Percentiles rank a stretch among this genome's conserved stretches.
These are phyloP conservation scores for Embidobia sp. DNA, from an alignment of 2,888 invertebrate species.

Conservation along the genomic window DNA sequence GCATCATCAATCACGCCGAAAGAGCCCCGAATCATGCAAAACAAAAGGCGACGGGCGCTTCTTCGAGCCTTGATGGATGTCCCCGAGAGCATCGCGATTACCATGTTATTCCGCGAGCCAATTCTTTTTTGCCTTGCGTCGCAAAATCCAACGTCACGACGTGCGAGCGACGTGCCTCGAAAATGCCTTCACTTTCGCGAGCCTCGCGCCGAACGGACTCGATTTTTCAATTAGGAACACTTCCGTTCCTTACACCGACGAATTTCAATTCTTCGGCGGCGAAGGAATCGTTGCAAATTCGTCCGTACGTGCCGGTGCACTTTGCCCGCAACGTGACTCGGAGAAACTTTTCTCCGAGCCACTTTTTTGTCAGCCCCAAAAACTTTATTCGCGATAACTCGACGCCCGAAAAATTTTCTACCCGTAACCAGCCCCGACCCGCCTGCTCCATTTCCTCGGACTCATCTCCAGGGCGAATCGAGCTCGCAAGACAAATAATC, in stretches of 20 bases:
- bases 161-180: constrained; percentile 60
- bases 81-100: constrained; percentile 45
- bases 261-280: constrained; percentile 61
- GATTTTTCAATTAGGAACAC: constrained; percentile 76
- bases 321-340: constrained; percentile 38
- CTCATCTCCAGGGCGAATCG: constrained; percentile 64
- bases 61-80: constrained; percentile 50
- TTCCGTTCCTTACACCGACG: constrained; percentile 59
- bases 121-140: constrained; percentile 30
- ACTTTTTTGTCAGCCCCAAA: constrained; percentile 22
- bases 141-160: constrained; percentile 53
- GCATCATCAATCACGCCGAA: constrained; percentile 48
- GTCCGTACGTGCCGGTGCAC: constrained; percentile 23
- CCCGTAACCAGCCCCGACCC: not conserved
- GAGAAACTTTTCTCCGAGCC: constrained; percentile 30
- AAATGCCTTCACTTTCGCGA: constrained; percentile 68
- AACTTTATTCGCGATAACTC: not conserved
- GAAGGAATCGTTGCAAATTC: constrained; percentile 47
- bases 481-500: constrained; percentile 66
- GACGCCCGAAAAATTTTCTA: not conserved
- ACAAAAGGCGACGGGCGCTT: constrained; percentile 45
- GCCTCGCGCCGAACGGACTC: constrained; percentile 69
- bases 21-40: constrained; percentile 54
- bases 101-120: constrained; percentile 42
- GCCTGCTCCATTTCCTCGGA: constrained; percentile 33